Evolutionary conservation across 92 coral and sea anemone species (phyloP), one percentile per base, ranked within the genome.

Genomic region (Phenganax stokvisi): DNA sequence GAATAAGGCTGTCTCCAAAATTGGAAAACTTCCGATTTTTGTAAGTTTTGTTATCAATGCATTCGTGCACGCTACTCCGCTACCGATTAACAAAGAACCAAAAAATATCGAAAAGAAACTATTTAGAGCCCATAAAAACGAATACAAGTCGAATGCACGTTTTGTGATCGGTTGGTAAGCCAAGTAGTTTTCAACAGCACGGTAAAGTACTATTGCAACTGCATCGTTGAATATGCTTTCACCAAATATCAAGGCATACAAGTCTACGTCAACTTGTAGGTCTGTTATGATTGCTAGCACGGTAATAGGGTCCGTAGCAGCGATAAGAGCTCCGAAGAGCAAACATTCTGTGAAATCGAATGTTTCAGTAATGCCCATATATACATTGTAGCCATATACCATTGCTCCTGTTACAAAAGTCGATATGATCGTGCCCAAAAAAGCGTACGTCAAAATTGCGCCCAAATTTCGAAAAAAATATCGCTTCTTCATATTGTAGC

Each of bases 271-370:
- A 11, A 92, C 98, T 83, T 94, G 98, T 27, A 94, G 90, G 66
- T 94, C 98, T 20, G 92, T 91, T 52, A 94, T 88, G 25, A 94
- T 94, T 11, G 98, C 97, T 51, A 94, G 75, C 7, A 94, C 87
- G 11, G 98, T 94, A 8, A 94, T 96, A 7, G 98, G 98, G 55
- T 94, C 98, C 1, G 98, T 94, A 31, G 98, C 98, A 10, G 98
- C 92, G 51, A 94, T 94, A 81, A 94, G 57, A 1, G 98, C 97
- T 53, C 98, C 98, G 12, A 94, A 94, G 54, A 94, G 85, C 66
- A 94, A 77, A 29, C 98, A 94, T 76, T 94, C 98, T 6, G 98
- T 91, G 84, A 89, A 94, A 63, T 94, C 98, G 62, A 94, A 94
- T 70, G 87, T 89, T 8, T 83, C 77, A 12, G 97, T 89, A 0